A percentile compares a stretch with the other conserved stretches of the same genome.
phyloP scores from a whole-genome alignment of 2,888 invertebrate species.

The Miltochrista miniata region DNA sequence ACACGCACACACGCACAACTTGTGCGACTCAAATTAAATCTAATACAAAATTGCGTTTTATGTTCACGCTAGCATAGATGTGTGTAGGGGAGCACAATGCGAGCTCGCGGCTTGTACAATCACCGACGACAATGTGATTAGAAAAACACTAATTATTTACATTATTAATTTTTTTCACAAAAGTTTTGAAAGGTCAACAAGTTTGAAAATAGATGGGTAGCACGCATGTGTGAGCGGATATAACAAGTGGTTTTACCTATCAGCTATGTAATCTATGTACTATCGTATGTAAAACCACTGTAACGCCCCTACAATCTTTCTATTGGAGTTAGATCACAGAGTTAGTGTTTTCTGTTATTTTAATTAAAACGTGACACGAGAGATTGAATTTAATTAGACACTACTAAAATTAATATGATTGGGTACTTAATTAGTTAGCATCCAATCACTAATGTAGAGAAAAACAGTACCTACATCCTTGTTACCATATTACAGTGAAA shows the following conservation, averaged over 20 bases:
- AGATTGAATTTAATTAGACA: no score
- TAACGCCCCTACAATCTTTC: conserved; percentile 5
- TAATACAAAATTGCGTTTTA: conserved; percentile 84
- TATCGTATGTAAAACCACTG: conserved; percentile 4
- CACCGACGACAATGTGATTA: conserved; percentile 42
- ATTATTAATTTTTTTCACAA: conserved; percentile 1
- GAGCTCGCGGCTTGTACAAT: conserved; percentile 72
- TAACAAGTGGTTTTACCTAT: conserved; percentile 12
- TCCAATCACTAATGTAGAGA: no score
- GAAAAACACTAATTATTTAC: conserved; percentile 38
- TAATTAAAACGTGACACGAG: no score
- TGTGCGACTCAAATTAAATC: conserved; percentile 80
- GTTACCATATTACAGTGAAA: no score
- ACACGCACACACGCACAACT: conserved; percentile 46
- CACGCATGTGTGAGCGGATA: background rate
- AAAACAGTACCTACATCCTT: no score
- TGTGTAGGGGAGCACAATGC: conserved; percentile 76
- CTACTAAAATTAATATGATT: no score
- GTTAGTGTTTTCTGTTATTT: no score
- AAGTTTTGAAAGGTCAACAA: background rate
- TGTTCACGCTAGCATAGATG: conserved; percentile 77
- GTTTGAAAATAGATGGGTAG: background rate
- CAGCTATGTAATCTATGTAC: conserved; percentile 9
- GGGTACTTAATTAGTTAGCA: no score
- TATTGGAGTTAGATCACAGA: background rate